Evolutionary conservation across 2,888 invertebrate species (phyloP).

Genomic region (Plebejus argus): DNA sequence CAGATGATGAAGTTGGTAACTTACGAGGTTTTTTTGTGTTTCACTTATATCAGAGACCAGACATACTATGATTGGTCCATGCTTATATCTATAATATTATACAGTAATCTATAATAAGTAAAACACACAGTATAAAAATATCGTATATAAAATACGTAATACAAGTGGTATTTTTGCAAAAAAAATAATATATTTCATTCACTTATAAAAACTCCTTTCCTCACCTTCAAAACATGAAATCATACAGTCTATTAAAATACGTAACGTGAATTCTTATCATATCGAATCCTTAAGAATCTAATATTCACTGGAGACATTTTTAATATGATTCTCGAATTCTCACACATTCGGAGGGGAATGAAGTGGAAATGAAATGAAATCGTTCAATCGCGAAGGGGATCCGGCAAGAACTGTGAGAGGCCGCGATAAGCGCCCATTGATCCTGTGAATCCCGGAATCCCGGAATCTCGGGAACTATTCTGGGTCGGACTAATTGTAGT

Average conservation of each 20-base stretch:
- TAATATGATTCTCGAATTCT: not conserved
- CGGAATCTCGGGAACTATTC: conserved; percentile 44
- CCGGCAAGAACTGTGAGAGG: conserved; percentile 51
- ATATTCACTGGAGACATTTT: not conserved
- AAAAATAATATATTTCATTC: too few relatives aligned
- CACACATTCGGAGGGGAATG: conserved; percentile 23
- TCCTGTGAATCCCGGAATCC: conserved; percentile 51
- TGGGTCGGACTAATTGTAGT: conserved; percentile 29
- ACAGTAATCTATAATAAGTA: too few relatives aligned
- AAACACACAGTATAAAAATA: too few relatives aligned
- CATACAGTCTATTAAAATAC: not conserved
- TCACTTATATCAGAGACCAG: too few relatives aligned
- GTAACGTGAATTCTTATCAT: conserved; percentile 7
- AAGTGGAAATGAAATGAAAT: conserved; percentile 32
- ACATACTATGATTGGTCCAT: too few relatives aligned
- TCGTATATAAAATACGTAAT: too few relatives aligned
- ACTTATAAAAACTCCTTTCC: too few relatives aligned
- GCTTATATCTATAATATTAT: too few relatives aligned
- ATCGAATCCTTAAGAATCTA: conserved; percentile 20
- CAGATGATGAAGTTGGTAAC: too few relatives aligned
- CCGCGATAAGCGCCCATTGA: conserved; percentile 66
- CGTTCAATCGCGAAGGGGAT: conserved; percentile 41
- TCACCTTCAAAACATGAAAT: not conserved
- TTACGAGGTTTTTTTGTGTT: too few relatives aligned
- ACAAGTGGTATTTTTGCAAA: too few relatives aligned